Percentiles rank a stretch among this genome's conserved stretches.
Evolutionary conservation across 1,140 invertebrate species (phyloP).

Genomic region (Solenopsis invicta): DNA sequence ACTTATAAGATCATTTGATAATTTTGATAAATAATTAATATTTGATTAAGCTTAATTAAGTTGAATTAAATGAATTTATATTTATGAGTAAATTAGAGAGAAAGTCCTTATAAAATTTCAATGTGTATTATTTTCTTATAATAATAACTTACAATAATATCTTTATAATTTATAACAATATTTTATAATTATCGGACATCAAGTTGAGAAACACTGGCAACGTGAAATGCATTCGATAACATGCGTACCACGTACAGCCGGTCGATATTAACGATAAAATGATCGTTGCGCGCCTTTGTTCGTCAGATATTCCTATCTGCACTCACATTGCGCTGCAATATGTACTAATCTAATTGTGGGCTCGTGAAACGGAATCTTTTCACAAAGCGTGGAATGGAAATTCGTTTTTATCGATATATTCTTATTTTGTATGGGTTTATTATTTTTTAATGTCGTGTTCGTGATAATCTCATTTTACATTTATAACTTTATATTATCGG

Average conservation of each 20-base stretch:
- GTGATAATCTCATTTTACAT: not conserved
- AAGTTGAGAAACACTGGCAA: slow-evolving; percentile 41
- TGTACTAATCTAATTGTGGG: slow-evolving; percentile 56
- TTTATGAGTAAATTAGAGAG: not conserved
- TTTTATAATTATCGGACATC: slow-evolving; percentile 17
- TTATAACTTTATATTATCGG: not conserved
- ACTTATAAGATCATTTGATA: not conserved
- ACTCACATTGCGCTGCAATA: slow-evolving; percentile 30
- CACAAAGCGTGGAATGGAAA: not conserved
- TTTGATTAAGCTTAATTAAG: not conserved
- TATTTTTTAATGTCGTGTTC: not conserved
- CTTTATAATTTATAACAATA: not conserved
- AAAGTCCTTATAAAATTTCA: not conserved
- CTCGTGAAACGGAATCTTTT: slow-evolving; percentile 7
- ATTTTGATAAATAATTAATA: not conserved
- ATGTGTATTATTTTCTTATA: not conserved
- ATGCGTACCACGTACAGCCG: slow-evolving; percentile 57
- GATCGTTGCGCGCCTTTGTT: slow-evolving; percentile 69
- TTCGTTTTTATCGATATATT: not conserved
- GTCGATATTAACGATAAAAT: slow-evolving; percentile 71
- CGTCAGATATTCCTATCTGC: slow-evolving; percentile 34
- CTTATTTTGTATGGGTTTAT: slow-evolving; percentile 15
- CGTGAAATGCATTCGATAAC: slow-evolving; percentile 52
- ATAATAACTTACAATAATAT: not conserved
- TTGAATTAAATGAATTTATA: not conserved